Base-by-base conservation (phyloP, 92 coral and sea anemone genomes). In the Desmophyllum pertusum region DNA sequence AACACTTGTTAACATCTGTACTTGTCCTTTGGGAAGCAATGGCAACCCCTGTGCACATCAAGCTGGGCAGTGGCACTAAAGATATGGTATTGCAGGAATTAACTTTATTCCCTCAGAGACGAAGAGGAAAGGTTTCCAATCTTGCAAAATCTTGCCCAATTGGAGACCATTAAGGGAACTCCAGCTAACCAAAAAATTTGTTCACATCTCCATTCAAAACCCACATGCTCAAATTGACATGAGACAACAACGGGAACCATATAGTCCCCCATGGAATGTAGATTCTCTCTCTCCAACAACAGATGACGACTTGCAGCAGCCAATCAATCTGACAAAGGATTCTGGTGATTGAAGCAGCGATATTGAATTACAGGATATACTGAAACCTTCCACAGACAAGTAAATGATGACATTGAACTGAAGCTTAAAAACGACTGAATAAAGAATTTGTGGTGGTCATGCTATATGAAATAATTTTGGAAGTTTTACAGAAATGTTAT, bases 11-110 rank as follows among this genome's bases (percentile, higher is more conserved):
- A n/a, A n/a, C n/a, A 77, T 77, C 3, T 86, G 90, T 70, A 75
- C 89, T 38, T 87, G 88, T 77, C 82, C 86, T 7, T 51, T 48
- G 30, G 93, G 93, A 36, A 53, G 65, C 21, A 78, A 90, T 79
- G 91, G 89, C 51, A 86, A 75, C 27, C 81, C 91, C 62, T 90
- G 91, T 75, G 79, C 86, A 57, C 93, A 90, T 69, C 91, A 87
- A 75, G 89, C 86, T 70, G n/a, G n/a, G 89, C 91, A 13, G 86
- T 84, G 29, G 81, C 76, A 11, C 68, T 87, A 17, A 79, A 87
- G n/a, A 59, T 74, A 78, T 75, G 78, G 88, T 23, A 41, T 67
- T 51, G 71, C 77, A 29, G 59, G 68, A 25, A 23, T 50, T 27
- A 90, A 78, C 70, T n/a, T n/a, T n/a, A n/a, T n/a, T n/a, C n/a